Conservation (phyloP, 23 tunicate species). For the Styela clava region DNA sequence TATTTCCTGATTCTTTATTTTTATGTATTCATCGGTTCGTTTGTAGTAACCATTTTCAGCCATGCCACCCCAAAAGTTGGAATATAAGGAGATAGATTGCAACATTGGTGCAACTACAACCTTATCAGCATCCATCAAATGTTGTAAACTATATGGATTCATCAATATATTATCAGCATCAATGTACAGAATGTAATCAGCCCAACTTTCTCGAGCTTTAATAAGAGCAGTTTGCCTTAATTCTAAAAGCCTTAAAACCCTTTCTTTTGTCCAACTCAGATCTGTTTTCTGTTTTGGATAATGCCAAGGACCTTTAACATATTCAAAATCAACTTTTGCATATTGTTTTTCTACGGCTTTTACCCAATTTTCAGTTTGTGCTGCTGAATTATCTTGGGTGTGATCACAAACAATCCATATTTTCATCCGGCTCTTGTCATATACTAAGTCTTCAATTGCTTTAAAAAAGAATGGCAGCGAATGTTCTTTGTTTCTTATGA, state of each 20-base stretch:
- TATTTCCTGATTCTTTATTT: constrained; percentile 54
- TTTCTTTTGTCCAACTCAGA: constrained; percentile 76
- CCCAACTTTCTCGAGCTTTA: constrained; percentile 68
- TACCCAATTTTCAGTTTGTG: constrained; percentile 54
- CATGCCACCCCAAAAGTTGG: constrained; percentile 93
- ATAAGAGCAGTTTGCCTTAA: constrained; percentile 68
- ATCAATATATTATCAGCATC: constrained; percentile 86
- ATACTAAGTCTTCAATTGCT: constrained; percentile 46
- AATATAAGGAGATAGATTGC: constrained; percentile 45
- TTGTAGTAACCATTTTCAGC: constrained; percentile 79
- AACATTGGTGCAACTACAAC: constrained; percentile 84
- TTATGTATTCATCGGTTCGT: constrained; percentile 76
- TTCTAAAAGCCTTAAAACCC: constrained; percentile 52
- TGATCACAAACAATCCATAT: constrained; percentile 92
- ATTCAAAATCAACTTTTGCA: constrained; percentile 39
- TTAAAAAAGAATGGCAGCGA: constrained; percentile 70
- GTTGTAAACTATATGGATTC: constrained; percentile 67
- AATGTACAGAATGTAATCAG: constrained; percentile 63
- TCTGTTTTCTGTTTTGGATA: constrained; percentile 54
- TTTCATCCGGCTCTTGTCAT: constrained; percentile 56
- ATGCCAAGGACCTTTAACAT: constrained; percentile 26
- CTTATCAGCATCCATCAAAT: constrained; percentile 57
- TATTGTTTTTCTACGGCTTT: constrained; percentile 28
- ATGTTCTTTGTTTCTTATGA: constrained; percentile 80
- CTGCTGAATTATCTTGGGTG: constrained; percentile 69